These are phyloP conservation scores for Champsocephalus esox DNA, from an alignment of 2,797 vertebrate genomes.

Conservation along the genomic window DNA sequence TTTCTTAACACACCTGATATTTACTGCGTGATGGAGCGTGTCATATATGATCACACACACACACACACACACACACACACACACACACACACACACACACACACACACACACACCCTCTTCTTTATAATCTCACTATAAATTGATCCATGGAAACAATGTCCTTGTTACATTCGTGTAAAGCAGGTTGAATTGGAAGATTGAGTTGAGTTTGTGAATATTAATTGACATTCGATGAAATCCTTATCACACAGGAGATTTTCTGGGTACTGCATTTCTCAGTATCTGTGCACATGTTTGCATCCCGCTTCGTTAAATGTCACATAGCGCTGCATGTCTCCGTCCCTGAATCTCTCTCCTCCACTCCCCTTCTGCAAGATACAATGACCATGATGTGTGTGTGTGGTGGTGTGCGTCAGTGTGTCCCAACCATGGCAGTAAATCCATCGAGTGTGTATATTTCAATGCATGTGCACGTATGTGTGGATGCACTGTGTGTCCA, in stretches of 20 bases:
- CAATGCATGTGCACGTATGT: background rate
- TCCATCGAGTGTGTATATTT: slow-evolving; percentile 43
- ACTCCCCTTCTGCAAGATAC: background rate
- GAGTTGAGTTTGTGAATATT: background rate
- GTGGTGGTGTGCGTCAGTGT: slow-evolving; percentile 7
- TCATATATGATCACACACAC: no score
- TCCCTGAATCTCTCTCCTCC: slow-evolving; percentile 7
- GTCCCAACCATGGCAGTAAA: slow-evolving; percentile 48
- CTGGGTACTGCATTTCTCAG: background rate
- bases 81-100: no score
- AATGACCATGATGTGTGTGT: slow-evolving; percentile 33
- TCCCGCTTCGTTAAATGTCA: slow-evolving; percentile 26
- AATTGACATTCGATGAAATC: background rate
- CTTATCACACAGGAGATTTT: slow-evolving; percentile 9
- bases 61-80: no score
- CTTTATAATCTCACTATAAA: no score
- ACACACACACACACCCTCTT: no score
- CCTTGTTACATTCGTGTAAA: no score
- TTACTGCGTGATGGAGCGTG: no score
- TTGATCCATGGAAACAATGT: no score
- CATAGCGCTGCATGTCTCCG: slow-evolving; percentile 1
- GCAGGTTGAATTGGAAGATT: background rate
- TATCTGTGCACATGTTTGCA: slow-evolving; percentile 7
- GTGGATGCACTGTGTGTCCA: background rate
- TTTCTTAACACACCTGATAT: no score